phyloP scores from a whole-genome alignment of 2,113 vertebrate species.

The Sciurus niger region DNA sequence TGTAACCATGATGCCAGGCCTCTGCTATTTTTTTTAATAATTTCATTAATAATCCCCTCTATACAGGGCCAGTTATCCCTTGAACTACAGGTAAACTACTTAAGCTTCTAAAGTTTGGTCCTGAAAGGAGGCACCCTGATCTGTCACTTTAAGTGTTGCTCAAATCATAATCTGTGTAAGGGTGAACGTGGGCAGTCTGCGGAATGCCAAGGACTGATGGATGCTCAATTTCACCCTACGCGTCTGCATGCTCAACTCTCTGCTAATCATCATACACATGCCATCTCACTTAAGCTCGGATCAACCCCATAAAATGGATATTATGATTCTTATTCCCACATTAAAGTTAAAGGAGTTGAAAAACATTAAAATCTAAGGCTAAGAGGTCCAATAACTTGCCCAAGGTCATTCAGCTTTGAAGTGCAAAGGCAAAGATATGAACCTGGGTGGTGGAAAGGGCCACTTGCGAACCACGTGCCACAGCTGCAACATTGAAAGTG shows the following conservation, averaged over 20 bases:
- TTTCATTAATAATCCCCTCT: neutral
- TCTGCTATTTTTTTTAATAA: neutral
- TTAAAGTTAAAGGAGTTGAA: neutral
- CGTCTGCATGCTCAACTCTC: neutral
- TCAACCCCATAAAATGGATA: rapidly evolving
- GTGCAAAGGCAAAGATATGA: neutral
- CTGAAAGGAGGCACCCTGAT: neutral
- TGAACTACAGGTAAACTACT: neutral
- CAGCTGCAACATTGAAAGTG: neutral
- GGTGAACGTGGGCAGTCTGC: rapidly evolving
- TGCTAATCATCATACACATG: neutral
- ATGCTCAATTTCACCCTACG: neutral
- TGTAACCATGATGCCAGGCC: too few relatives aligned
- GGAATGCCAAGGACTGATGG: neutral
- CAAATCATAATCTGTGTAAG: neutral
- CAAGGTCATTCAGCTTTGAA: neutral
- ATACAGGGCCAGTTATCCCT: neutral
- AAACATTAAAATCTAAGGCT: neutral
- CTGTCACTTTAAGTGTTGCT: neutral
- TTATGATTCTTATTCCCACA: neutral
- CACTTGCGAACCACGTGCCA: too few relatives aligned
- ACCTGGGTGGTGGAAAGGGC: too few relatives aligned
- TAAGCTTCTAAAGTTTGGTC: neutral
- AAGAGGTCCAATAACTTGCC: neutral
- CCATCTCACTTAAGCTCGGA: neutral